Evolutionary conservation across 2,888 invertebrate genomes (phyloP).

Genomic region (Anthrax anthrax): DNA sequence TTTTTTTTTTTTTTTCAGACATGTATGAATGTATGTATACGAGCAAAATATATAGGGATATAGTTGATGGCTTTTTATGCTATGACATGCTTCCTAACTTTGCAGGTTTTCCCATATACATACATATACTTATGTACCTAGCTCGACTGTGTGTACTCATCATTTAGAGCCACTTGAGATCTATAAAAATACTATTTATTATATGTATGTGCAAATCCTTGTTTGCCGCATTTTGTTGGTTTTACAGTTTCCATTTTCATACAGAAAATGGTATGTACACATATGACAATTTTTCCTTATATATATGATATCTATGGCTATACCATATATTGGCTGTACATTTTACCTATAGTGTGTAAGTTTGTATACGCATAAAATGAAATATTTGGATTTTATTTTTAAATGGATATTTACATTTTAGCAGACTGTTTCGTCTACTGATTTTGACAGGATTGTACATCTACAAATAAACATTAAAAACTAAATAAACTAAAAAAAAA

Average conservation of each 20-base stretch:
- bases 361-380: too few species aligned
- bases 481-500: neutral
- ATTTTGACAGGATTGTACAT: conserved; percentile 4
- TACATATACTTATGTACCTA: neutral
- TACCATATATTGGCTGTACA: too few species aligned
- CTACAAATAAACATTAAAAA: neutral
- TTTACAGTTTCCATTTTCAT: conserved; percentile 4
- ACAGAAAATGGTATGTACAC: too few species aligned
- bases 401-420: conserved; percentile 3
- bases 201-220: conserved; percentile 8
- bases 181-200: conserved; percentile 8
- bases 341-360: too few species aligned
- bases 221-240: conserved; percentile 8
- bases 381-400: too few species aligned
- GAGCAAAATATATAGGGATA: too few species aligned
- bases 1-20: too few species aligned
- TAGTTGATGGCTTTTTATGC: conserved; percentile 4
- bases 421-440: conserved; percentile 2
- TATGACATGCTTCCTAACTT: conserved; percentile 2
- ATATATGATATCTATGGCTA: neutral
- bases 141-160: neutral
- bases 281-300: neutral
- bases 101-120: neutral
- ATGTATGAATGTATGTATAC: too few species aligned
- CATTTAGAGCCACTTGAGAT: conserved; percentile 7